phyloP scores from a whole-genome alignment of 1,140 invertebrate species.

The Orussus abietinus region DNA sequence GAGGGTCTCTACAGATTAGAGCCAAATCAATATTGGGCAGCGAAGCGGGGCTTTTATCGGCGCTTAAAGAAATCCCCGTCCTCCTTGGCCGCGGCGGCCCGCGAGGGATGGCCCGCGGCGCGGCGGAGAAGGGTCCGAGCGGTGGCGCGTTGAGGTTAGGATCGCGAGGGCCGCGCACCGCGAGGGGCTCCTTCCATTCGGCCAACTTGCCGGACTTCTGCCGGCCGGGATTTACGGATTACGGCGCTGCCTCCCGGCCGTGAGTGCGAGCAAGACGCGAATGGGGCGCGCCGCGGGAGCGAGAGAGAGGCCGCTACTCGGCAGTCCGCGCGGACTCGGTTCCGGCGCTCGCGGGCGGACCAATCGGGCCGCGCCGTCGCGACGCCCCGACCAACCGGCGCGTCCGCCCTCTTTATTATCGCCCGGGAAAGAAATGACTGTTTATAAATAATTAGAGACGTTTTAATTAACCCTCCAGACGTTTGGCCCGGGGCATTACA shows the following conservation, averaged over 20 bases:
- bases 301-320: not conserved
- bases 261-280: slow-evolving; percentile 20
- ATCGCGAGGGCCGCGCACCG: slow-evolving; percentile 13
- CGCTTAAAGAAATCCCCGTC: slow-evolving; percentile 38
- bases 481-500: slow-evolving; percentile 18
- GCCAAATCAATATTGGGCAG: slow-evolving; percentile 54
- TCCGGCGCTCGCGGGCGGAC: slow-evolving; percentile 1
- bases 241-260: slow-evolving; percentile 27
- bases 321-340: slow-evolving; percentile 47
- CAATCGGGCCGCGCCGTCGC: slow-evolving; percentile 13
- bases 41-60: slow-evolving; percentile 51
- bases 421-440: slow-evolving; percentile 46
- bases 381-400: too few species aligned
- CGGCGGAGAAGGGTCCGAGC: slow-evolving; percentile 9
- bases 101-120: not conserved
- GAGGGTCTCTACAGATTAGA: slow-evolving; percentile 47
- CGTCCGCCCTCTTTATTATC: too few species aligned
- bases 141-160: slow-evolving; percentile 21
- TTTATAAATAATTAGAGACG: slow-evolving; percentile 56
- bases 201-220: slow-evolving; percentile 46
- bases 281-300: not conserved
- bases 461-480: slow-evolving; percentile 53
- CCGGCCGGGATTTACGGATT: slow-evolving; percentile 47
- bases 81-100: slow-evolving; percentile 5
- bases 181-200: slow-evolving; percentile 23